These are phyloP conservation scores for Nettapus auritus DNA, from an alignment of 2,113 vertebrate genomes.

Conservation along the genomic window DNA sequence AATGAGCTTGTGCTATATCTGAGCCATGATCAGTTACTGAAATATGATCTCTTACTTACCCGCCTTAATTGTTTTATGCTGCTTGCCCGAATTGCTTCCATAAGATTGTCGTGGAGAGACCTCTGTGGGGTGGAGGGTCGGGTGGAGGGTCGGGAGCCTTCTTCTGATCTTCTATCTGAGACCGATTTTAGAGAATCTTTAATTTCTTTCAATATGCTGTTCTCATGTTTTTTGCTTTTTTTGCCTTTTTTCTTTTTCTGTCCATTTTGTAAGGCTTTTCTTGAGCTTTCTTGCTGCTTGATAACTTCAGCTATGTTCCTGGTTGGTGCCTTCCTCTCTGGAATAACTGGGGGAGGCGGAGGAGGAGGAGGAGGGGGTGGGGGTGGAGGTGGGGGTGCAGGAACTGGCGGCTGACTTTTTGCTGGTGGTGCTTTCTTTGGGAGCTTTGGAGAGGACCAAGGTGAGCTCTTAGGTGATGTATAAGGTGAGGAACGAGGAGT, in stretches of 20 bases:
- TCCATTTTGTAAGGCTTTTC: slow-evolving; percentile 76
- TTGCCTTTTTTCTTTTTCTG: slow-evolving; percentile 85
- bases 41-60: slow-evolving; percentile 76
- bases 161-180: slow-evolving; percentile 84
- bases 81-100: slow-evolving; percentile 92
- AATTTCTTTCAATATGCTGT: slow-evolving; percentile 88
- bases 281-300: slow-evolving; percentile 86
- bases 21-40: neutral
- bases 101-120: slow-evolving; percentile 90
- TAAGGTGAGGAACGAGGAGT: slow-evolving; percentile 87
- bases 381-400: slow-evolving; percentile 45
- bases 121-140: slow-evolving; percentile 91
- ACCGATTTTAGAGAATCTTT: slow-evolving; percentile 91
- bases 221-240: slow-evolving; percentile 85
- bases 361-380: slow-evolving; percentile 54
- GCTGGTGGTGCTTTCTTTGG: slow-evolving; percentile 70
- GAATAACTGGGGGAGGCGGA: slow-evolving; percentile 49
- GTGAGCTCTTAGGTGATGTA: slow-evolving; percentile 85
- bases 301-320: slow-evolving; percentile 94
- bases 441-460: slow-evolving; percentile 88
- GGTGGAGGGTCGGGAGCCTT: slow-evolving; percentile 79
- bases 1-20: neutral
- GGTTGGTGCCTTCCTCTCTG: slow-evolving; percentile 85
- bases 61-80: slow-evolving; percentile 81
- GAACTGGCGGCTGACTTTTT: slow-evolving; percentile 73